These are phyloP conservation scores for Mugil cephalus DNA, from an alignment of 2,113 vertebrate species.

Conservation along the genomic window DNA sequence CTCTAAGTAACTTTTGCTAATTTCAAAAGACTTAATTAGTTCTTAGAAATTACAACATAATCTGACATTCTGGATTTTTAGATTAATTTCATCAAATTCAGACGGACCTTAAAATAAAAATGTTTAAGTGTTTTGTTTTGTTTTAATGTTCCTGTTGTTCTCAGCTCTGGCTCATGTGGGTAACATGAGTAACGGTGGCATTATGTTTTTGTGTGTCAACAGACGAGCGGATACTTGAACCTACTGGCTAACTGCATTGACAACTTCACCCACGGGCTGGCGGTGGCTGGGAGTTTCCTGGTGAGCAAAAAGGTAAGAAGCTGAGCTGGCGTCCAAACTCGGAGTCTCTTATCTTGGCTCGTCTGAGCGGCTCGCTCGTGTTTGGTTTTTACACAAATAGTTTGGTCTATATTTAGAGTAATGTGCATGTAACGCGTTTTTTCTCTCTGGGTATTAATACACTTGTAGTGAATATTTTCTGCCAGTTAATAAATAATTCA, in stretches of 20 bases:
- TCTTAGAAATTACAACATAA: not conserved
- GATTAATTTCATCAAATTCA: not conserved
- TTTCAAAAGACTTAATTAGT: not conserved
- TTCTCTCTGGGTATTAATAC: no score
- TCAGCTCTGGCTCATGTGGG: not conserved
- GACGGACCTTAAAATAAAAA: not conserved
- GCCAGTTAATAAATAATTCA: no score
- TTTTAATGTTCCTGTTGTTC: not conserved
- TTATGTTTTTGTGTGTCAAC: conserved; percentile 41
- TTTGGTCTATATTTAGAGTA: no score
- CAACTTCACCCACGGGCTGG: conserved; percentile 98
- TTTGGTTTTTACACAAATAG: no score
- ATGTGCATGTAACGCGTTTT: no score
- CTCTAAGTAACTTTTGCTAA: not conserved
- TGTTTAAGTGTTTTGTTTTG: no score
- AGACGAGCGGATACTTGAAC: conserved; percentile 98
- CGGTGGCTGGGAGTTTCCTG: conserved; percentile 95
- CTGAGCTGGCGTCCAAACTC: not conserved
- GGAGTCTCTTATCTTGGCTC: no score
- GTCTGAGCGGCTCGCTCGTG: no score
- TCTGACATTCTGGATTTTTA: not conserved
- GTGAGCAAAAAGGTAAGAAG: conserved; percentile 96
- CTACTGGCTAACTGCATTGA: conserved; percentile 97
- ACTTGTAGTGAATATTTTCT: no score
- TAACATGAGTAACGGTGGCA: not conserved